Base-by-base conservation (phyloP, 2,888 invertebrate genomes). In the Thumatha senex region DNA sequence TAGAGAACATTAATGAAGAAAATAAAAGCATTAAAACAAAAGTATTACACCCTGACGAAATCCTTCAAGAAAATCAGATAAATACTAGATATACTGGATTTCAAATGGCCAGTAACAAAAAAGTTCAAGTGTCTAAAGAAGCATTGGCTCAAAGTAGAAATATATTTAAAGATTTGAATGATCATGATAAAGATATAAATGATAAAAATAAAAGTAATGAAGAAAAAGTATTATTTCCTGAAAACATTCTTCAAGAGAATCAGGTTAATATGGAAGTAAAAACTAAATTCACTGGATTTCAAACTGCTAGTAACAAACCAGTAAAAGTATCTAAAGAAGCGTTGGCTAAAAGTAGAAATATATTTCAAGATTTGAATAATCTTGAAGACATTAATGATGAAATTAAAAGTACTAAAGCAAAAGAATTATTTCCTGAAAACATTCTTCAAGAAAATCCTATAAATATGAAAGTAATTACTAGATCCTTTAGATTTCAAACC, bases 281-380 rank as follows among this genome's bases (percentile, higher is more conserved):
- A 1, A 24, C 13, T 24, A 34, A 10, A 9, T 46, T 46, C 5
- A 7, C 30, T 15, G 45, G 45, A 31, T 85, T 86, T 56, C 66
- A 80, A 60, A 82, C 81, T 0, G 82, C 78, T 11, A 78, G 63
- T 57, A 82, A 82, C 11, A 81, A 81, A 61, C 51, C 59, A 24
- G 68, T 83, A 0, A 48, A 42, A n/a, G 46, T 85, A 39, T 80
- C 83, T 5, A 72, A 82, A 67, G 68, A 81, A 51, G 72, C 80
- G 13, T 58, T 89, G 33, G 67, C 72, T 2, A 81, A 74, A 61
- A 83, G 80, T 39, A 82, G 62, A 55, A 70, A 72, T 14, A 58
- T 88, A 12, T 86, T 88, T 38, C 36, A 52, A 3, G 59, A 64
- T 0, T 33, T 47, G 9, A 56, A 72, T 43, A 30, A n/a, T 11